Evolutionary conservation across 64 coral and sea anemone species (phyloP), one percentile per base, ranked within the genome.

Genomic region (Montipora cactus): DNA sequence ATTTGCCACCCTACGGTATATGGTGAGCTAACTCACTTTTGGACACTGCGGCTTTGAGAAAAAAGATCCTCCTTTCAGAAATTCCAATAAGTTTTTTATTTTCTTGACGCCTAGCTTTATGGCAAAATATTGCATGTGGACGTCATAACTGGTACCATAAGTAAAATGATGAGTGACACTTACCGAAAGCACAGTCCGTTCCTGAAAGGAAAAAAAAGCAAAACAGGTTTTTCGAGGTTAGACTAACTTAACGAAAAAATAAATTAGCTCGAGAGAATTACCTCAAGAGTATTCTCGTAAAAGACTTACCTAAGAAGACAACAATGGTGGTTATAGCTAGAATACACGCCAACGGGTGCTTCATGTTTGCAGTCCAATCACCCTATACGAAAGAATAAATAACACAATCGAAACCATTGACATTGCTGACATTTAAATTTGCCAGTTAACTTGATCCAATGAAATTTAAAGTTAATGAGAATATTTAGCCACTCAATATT

Each of bases 281-380:
- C 53, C 11, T 11, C 6, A 57, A 11, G 11, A 6, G 53, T 57
- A 6, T 57, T 37, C 37, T 37, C 37, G 37, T 37, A 37, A 37
- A 37, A 2, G 16, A 67, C 81, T 49, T 50, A 86, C 82, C 82
- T 22, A 71, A 48, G 0, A 86, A 21, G 8, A 86, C 59, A 62
- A 70, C 28, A 11, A 23, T 13, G 5, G 57, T 4, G 13, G 82
- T 86, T 7, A 86, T 18, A 22, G 66, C 66, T 71, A 86, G 47
- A 23, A 71, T 1, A 44, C 82, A 86, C 50, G 64, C 66, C 47
- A 71, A 14, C 45, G 44, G n/a, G 47, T 72, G 66, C 19, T 5
- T 86, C 82, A 86, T 86, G 62, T 86, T 86, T 86, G 82, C 3
- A n/a, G 82, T 49, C 82, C 66, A 86, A 72, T 71, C 66, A 46